Percentiles rank a stretch among this genome's conserved stretches.
Evolutionary conservation across 2,888 invertebrate genomes (phyloP).

Genomic region (Phaedon cochleariae): DNA sequence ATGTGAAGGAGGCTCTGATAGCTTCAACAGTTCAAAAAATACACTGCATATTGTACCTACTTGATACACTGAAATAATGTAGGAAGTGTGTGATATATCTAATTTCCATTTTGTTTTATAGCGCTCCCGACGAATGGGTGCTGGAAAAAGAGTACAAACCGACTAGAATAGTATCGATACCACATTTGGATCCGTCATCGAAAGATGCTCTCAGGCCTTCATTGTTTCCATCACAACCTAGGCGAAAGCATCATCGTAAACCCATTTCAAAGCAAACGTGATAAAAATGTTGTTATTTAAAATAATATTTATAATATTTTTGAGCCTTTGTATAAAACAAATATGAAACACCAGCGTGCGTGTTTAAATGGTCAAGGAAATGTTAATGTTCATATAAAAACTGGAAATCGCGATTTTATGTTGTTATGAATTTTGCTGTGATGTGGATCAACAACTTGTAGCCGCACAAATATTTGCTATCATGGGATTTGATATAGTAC

Average conservation of each 20-base stretch:
- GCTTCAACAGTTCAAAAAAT: neutral
- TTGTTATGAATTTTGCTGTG: too few relatives aligned
- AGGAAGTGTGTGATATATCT: neutral
- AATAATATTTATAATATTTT: conserved; percentile 45
- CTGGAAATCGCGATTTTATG: conserved; percentile 19
- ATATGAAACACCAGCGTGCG: conserved; percentile 30
- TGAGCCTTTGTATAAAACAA: conserved; percentile 47
- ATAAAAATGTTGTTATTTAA: conserved; percentile 50
- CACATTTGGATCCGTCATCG: conserved; percentile 63
- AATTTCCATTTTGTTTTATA: conserved; percentile 59
- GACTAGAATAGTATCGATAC: conserved; percentile 70
- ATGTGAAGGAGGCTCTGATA: neutral
- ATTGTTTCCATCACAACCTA: conserved; percentile 59
- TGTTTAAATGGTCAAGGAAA: conserved; percentile 38
- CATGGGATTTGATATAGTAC: neutral
- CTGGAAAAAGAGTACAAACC: conserved; percentile 74
- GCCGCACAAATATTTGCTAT: conserved; percentile 6
- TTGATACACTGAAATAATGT: neutral
- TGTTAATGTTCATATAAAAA: conserved; percentile 36
- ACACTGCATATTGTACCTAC: neutral
- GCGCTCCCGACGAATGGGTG: conserved; percentile 88
- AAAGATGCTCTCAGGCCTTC: conserved; percentile 66
- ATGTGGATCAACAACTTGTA: conserved; percentile 15
- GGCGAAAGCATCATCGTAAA: conserved; percentile 61
- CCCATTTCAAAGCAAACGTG: conserved; percentile 53